phyloP scores from a whole-genome alignment of 30 jellyfish, hydroid and myxozoan genomes.

The Turritopsis dohrnii region DNA sequence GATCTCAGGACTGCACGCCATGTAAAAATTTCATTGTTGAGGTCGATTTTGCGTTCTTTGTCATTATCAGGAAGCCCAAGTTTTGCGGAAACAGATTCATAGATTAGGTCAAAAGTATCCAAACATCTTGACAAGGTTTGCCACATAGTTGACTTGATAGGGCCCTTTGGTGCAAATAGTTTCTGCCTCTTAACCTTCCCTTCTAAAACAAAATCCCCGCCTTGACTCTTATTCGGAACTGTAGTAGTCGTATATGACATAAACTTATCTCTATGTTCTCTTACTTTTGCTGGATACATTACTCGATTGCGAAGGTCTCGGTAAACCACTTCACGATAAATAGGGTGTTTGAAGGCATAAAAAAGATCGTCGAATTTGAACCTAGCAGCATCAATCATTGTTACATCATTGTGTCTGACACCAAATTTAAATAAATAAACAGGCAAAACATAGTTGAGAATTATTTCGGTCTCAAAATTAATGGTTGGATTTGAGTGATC shows the following conservation, averaged over 20 bases:
- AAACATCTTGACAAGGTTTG: slow-evolving; percentile 8
- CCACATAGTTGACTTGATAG: slow-evolving; percentile 6
- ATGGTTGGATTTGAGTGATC: not conserved
- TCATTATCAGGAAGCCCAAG: not conserved
- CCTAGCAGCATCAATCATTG: slow-evolving; percentile 9
- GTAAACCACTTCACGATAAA: not conserved
- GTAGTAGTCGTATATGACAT: slow-evolving; percentile 14
- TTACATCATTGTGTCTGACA: not conserved
- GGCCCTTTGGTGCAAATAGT: slow-evolving; percentile 10
- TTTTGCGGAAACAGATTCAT: slow-evolving; percentile 1
- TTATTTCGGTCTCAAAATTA: not conserved
- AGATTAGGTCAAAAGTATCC: slow-evolving; percentile 1
- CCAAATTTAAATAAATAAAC: not conserved
- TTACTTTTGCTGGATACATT: not conserved
- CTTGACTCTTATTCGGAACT: slow-evolving; percentile 1
- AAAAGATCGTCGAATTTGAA: slow-evolving; percentile 17
- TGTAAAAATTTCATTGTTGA: not conserved
- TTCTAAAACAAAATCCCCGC: slow-evolving; percentile 2
- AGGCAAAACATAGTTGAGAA: slow-evolving; percentile 2
- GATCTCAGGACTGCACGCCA: slow-evolving; percentile 4
- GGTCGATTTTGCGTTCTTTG: not conserved
- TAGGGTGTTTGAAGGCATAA: slow-evolving; percentile 17
- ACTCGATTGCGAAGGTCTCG: slow-evolving; percentile 14
- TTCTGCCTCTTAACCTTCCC: slow-evolving; percentile 14
- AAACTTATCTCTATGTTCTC: not conserved